Conservation (phyloP, 2,113 vertebrate species). For the Ictidomys tridecemlineatus region DNA sequence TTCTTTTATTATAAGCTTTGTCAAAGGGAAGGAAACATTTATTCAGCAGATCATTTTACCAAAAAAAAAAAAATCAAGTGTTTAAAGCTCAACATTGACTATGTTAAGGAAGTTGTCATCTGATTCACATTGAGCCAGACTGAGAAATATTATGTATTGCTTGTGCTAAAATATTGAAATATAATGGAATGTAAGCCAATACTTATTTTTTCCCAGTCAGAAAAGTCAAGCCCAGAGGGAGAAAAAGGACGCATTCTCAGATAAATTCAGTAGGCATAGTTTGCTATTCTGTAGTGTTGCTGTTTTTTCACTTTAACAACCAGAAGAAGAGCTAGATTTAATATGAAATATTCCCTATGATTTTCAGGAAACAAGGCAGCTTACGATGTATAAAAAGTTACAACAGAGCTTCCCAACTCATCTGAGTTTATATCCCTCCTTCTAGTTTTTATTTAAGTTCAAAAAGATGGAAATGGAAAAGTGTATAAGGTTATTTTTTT, state of each 20-base stretch:
- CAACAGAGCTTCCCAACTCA: background rate
- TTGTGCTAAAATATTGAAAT: conserved; percentile 32
- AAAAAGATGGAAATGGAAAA: background rate
- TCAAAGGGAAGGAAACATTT: conserved; percentile 3
- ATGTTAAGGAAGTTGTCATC: background rate
- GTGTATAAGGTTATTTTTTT: background rate
- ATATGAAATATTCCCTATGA: background rate
- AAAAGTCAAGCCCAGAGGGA: background rate
- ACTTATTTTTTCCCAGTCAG: background rate
- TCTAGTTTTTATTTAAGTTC: background rate
- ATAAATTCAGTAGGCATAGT: background rate
- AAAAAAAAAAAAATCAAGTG: conserved; percentile 36
- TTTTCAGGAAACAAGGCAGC: background rate
- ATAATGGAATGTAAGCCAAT: background rate
- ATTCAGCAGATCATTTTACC: conserved; percentile 25
- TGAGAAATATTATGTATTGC: background rate
- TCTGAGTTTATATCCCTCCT: background rate
- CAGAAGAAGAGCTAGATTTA: background rate
- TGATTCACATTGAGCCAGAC: background rate
- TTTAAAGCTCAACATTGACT: conserved; percentile 35
- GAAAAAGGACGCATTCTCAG: background rate
- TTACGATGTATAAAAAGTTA: background rate
- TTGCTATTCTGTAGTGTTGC: background rate
- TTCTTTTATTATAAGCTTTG: conserved; percentile 48
- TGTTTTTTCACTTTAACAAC: background rate